Conservation (phyloP, 2,797 vertebrate genomes). For the Enteromius treurensis region DNA sequence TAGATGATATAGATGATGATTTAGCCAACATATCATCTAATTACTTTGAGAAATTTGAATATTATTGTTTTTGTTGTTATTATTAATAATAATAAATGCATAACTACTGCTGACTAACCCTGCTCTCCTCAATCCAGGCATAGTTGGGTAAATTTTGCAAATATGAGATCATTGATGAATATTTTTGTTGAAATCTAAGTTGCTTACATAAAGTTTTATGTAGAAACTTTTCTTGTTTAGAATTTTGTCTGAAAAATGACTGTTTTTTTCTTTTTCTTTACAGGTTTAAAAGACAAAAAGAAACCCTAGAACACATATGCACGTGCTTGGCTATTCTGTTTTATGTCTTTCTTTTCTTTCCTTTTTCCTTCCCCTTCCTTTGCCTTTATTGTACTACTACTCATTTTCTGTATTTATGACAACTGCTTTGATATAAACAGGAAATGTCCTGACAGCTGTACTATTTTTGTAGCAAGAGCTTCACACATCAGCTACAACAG, state of each 20-base stretch:
- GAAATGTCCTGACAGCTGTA: slow-evolving; percentile 39
- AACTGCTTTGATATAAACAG: slow-evolving; percentile 30
- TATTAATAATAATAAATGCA: too few relatives aligned
- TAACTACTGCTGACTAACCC: background rate
- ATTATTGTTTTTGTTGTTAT: too few relatives aligned
- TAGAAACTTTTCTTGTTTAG: background rate
- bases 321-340: background rate
- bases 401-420: background rate
- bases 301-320: background rate
- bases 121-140: background rate
- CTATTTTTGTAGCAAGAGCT: slow-evolving; percentile 3
- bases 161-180: background rate
- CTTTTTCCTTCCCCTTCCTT: background rate
- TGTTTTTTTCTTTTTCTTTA: background rate
- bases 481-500: slow-evolving; percentile 10
- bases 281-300: background rate
- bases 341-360: background rate
- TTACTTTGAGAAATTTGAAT: too few relatives aligned
- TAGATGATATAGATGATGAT: too few relatives aligned
- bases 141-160: background rate
- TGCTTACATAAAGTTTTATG: too few relatives aligned
- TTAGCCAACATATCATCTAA: too few relatives aligned
- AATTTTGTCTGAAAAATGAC: too few relatives aligned
- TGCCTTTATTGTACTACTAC: background rate
- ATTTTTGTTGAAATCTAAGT: too few relatives aligned